phyloP scores from a whole-genome alignment of 1,140 invertebrate genomes.

The Triops longicaudatus region DNA sequence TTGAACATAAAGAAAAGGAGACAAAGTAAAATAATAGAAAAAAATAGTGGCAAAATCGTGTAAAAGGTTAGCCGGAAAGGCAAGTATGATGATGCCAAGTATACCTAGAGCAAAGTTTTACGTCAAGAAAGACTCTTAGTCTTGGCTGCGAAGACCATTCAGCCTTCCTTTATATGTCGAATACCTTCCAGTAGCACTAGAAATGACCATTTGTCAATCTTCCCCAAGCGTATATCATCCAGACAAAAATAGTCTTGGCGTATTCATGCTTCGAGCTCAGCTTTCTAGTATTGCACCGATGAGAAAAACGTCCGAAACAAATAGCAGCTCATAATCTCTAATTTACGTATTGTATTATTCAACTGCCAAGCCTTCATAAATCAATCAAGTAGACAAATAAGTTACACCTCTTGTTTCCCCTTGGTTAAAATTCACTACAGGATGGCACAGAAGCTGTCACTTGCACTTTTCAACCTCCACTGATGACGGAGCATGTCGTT shows the following conservation, averaged over 20 bases:
- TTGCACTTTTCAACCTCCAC: neutral
- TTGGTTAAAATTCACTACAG: neutral
- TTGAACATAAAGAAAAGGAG: no score
- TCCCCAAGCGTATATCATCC: neutral
- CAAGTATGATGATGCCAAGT: neutral
- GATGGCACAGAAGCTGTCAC: conserved; percentile 5
- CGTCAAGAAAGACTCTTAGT: neutral
- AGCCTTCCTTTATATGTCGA: neutral
- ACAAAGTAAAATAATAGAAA: no score
- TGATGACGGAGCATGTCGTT: neutral
- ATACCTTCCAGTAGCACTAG: neutral
- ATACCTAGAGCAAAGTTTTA: neutral
- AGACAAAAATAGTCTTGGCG: neutral
- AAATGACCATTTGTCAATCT: neutral
- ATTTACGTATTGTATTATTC: neutral
- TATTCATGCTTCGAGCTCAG: neutral
- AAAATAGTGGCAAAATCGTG: neutral
- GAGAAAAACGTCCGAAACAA: neutral
- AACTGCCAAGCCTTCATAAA: neutral
- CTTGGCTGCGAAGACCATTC: neutral
- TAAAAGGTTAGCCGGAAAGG: neutral
- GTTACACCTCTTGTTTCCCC: neutral
- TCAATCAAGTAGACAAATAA: neutral
- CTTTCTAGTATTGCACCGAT: neutral
- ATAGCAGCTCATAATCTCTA: neutral